phyloP scores from a whole-genome alignment of 2,113 vertebrate species.

The Turdus rufiventris region DNA sequence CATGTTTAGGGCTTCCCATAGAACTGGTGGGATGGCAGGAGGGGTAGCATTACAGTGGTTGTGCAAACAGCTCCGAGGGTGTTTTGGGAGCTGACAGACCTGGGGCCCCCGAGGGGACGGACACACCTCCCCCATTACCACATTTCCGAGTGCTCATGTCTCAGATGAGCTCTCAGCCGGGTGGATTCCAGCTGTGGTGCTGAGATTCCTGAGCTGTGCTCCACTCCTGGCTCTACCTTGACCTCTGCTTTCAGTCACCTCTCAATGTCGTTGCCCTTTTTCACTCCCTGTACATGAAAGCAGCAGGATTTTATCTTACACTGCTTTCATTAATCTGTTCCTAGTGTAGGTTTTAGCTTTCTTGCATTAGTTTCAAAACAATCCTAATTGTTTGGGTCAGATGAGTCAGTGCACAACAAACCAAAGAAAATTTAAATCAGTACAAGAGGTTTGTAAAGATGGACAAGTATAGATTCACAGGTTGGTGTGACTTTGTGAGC shows the following conservation, averaged over 20 bases:
- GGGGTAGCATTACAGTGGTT: not conserved
- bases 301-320: not conserved
- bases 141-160: not conserved
- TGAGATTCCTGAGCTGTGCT: not conserved
- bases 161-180: fast-evolving
- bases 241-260: not conserved
- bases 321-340: not conserved
- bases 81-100: not conserved
- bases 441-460: not conserved
- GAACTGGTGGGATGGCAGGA: not conserved
- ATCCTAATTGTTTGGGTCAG: not conserved
- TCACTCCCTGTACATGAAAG: not conserved
- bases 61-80: not conserved
- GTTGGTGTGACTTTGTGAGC: not conserved
- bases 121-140: fast-evolving
- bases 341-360: not conserved
- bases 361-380: not conserved
- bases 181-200: not conserved
- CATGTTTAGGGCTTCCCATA: not conserved
- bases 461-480: not conserved
- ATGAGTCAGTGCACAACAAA: not conserved
- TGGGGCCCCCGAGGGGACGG: no score
- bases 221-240: not conserved
- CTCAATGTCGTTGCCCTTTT: fast-evolving
- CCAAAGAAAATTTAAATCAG: not conserved